phyloP scores from a whole-genome alignment of 2,113 vertebrate genomes.

The Coreoperca whiteheadi region DNA sequence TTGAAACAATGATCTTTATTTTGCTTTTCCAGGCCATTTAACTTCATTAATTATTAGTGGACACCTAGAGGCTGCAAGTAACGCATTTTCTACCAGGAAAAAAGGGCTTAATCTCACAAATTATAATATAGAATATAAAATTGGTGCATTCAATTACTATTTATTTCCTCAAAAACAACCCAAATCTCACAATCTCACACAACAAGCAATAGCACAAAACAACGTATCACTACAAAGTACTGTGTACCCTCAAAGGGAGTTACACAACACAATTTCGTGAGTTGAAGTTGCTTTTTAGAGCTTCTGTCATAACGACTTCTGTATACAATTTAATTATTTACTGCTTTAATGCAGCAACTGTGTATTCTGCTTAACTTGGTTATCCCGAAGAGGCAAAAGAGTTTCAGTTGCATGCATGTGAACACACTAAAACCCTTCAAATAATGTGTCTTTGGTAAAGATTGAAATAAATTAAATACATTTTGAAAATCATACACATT shows the following conservation, averaged over 20 bases:
- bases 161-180: not conserved
- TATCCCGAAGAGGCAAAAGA: not conserved
- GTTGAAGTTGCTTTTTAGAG: not conserved
- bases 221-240: not conserved
- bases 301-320: not conserved
- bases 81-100: not conserved
- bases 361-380: not conserved
- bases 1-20: constrained; percentile 7
- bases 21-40: not conserved
- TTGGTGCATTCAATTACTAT: not conserved
- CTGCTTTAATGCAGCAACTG: not conserved
- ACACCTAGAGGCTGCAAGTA: not conserved
- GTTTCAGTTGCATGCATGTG: not conserved
- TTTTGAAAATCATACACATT: not conserved
- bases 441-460: not conserved
- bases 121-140: not conserved
- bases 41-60: not conserved
- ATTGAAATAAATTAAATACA: not conserved
- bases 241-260: not conserved
- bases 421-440: not conserved
- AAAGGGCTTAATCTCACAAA: not conserved
- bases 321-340: not conserved
- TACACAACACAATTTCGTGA: not conserved
- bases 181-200: not conserved
- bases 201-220: not conserved